Percentiles rank a stretch among this genome's conserved stretches.
These are phyloP conservation scores for Enteromius treurensis DNA, from an alignment of 2,797 vertebrate species.

Conservation along the genomic window DNA sequence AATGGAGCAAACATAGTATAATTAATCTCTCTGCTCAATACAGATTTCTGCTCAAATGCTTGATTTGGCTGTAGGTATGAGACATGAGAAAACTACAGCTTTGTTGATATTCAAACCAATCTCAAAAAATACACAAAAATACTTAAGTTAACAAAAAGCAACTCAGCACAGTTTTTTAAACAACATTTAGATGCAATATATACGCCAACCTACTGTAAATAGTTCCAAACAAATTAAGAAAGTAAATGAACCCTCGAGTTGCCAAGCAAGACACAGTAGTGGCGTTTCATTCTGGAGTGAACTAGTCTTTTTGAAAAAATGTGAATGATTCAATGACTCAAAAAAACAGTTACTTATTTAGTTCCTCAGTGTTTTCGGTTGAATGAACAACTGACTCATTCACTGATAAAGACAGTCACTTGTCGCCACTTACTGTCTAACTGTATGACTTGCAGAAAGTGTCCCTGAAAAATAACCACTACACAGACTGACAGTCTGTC, in stretches of 20 bases:
- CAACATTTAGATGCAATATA: neutral
- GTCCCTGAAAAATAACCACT: neutral
- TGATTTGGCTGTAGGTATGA: neutral
- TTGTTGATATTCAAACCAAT: neutral
- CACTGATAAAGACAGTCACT: slow-evolving; percentile 1
- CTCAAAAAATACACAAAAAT: neutral
- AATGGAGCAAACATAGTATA: neutral
- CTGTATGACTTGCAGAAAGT: neutral
- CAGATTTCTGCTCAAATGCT: neutral
- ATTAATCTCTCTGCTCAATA: neutral
- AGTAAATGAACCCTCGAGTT: neutral
- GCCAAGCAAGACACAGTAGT: neutral
- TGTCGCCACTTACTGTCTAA: neutral
- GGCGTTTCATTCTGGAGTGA: neutral
- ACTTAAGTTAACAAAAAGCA: neutral
- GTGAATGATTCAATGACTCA: neutral
- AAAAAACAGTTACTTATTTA: neutral
- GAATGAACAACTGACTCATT: neutral
- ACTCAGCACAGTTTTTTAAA: neutral
- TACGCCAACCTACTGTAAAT: neutral
- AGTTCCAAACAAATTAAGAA: neutral
- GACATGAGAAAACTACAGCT: neutral
- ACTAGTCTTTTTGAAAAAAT: neutral
- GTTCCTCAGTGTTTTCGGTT: neutral
- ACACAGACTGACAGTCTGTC: neutral